phyloP scores from a whole-genome alignment of 2,113 vertebrate genomes.

The Edolisoma coerulescens region DNA sequence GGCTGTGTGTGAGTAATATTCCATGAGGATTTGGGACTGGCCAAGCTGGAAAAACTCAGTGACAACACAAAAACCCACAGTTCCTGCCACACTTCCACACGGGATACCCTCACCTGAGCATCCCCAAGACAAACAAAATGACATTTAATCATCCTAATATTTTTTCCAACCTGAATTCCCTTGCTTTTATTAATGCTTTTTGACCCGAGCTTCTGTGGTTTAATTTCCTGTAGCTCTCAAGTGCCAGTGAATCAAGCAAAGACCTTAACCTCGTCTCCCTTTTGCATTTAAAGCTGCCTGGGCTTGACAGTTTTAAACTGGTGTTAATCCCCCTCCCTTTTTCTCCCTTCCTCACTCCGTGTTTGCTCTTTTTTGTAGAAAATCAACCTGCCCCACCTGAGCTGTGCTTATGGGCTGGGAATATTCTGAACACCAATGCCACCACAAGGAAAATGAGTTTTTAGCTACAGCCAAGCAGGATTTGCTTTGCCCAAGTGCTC shows the following conservation, averaged over 20 bases:
- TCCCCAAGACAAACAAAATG: neutral
- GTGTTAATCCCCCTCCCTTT: constrained; percentile 11
- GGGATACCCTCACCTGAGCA: neutral
- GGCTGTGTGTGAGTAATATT: neutral
- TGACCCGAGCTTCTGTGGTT: constrained; percentile 50
- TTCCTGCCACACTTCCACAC: neutral
- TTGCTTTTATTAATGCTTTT: constrained; percentile 59
- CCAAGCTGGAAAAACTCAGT: neutral
- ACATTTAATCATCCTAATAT: neutral
- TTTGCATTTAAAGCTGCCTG: constrained; percentile 52
- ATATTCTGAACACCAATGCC: neutral
- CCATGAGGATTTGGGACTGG: neutral
- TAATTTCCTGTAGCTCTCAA: constrained; percentile 76
- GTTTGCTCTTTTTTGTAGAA: neutral
- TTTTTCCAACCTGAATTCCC: constrained; percentile 29
- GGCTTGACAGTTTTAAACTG: constrained; percentile 53
- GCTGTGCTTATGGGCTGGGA: neutral
- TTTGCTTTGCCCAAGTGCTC: neutral
- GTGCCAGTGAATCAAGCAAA: constrained; percentile 67
- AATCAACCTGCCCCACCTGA: neutral
- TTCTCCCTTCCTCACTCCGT: neutral
- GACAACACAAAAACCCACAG: neutral
- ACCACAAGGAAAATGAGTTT: neutral
- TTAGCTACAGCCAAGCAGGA: neutral
- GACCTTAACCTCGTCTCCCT: constrained; percentile 51